Base-by-base conservation (phyloP, 1,140 invertebrate species). In the Planococcus citri region DNA sequence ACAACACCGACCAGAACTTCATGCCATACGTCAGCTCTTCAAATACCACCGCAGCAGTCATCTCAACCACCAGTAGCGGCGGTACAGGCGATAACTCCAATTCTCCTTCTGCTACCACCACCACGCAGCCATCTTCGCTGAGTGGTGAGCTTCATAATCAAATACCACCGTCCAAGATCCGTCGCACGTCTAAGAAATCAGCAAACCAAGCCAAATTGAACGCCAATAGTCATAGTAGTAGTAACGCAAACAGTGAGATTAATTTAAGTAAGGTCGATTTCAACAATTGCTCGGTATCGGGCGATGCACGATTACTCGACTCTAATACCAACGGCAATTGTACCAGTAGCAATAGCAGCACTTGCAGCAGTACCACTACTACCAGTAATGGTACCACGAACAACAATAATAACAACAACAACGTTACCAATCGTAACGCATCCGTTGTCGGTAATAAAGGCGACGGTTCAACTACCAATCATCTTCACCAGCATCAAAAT, bases 1-100 rank as follows among this genome's bases (percentile, higher is more conserved):
- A 64, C 21, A 67, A 37, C 51, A 37, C 68, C 68, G 68, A 71
- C 57, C 57, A 57, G 20, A 61, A 61, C 17, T 64, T 68, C 38
- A 71, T 69, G 51, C 57, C 58, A 41, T 29, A 37, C 27, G 64
- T 37, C 10, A 1, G 58, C 29, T 58, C 69, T 24, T 20, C 29
- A 22, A 10, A 25, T 2, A 27, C 27, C 22, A 24, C 27, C 1
- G 14, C 33, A n/a, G 22, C 69, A 4, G 20, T 64, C n/a, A 22
- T 37, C 20, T 22, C 27, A 0, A 10, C 64, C 24, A 20, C 17
- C 20, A 61, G 24, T 10, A 6, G 27, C 61, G 61, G 8, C 22
- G 3, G 67, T 29, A n/a, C 9, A 14, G n/a, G n/a, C n/a, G n/a
- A n/a, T n/a, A n/a, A n/a, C n/a, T n/a, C n/a, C n/a, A n/a, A n/a